phyloP scores from a whole-genome alignment of 2,888 invertebrate species.

The Hydrotaea cyrtoneurina region DNA sequence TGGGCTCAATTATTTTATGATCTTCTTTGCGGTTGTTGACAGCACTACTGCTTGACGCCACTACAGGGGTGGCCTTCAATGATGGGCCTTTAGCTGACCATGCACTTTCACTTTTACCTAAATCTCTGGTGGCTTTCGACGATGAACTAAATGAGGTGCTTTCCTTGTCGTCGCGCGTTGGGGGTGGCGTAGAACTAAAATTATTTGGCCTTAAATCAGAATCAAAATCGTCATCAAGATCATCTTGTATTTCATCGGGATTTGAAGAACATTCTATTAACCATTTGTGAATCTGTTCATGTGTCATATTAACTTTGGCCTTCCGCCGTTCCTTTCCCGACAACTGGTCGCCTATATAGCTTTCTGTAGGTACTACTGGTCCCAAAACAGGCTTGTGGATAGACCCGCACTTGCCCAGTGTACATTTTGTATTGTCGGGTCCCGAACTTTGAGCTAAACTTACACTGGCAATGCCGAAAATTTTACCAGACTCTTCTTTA shows the following conservation, averaged over 20 bases:
- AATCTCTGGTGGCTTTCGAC: slow-evolving; percentile 78
- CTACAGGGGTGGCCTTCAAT: slow-evolving; percentile 79
- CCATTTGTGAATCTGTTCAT: slow-evolving; percentile 87
- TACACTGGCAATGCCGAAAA: slow-evolving; percentile 81
- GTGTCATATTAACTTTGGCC: slow-evolving; percentile 86
- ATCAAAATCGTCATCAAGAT: slow-evolving; percentile 80
- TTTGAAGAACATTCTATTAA: slow-evolving; percentile 83
- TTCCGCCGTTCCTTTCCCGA: slow-evolving; percentile 81
- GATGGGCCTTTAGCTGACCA: slow-evolving; percentile 81
- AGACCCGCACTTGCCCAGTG: slow-evolving; percentile 81
- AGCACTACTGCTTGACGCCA: slow-evolving; percentile 71
- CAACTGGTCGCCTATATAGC: slow-evolving; percentile 79
- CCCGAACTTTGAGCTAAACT: slow-evolving; percentile 81
- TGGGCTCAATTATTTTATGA: slow-evolving; percentile 66
- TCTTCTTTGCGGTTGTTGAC: slow-evolving; percentile 70
- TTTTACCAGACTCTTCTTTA: slow-evolving; percentile 81
- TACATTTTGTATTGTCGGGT: slow-evolving; percentile 81
- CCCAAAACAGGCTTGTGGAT: slow-evolving; percentile 81
- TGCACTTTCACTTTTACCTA: slow-evolving; percentile 79
- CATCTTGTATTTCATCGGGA: slow-evolving; percentile 81
- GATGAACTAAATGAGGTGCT: slow-evolving; percentile 79
- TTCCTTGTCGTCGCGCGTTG: slow-evolving; percentile 79
- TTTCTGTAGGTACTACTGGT: slow-evolving; percentile 80
- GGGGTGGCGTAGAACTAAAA: slow-evolving; percentile 77
- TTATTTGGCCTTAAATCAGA: slow-evolving; percentile 78